phyloP scores from a whole-genome alignment of 2,888 invertebrate genomes.

The Andrena chrysosceles region DNA sequence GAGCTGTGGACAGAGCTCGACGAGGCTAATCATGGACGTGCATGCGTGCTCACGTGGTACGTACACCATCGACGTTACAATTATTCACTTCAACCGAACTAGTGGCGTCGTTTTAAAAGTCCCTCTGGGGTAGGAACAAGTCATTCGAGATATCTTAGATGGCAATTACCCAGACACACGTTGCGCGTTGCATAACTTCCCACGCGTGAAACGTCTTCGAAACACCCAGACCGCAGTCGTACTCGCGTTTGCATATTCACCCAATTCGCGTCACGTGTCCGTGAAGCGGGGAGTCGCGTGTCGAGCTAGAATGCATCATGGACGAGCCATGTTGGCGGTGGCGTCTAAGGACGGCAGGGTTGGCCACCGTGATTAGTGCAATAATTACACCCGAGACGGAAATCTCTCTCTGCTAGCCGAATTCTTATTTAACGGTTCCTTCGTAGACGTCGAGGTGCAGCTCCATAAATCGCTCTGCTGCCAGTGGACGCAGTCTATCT shows the following conservation, averaged over 20 bases:
- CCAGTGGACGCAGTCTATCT: slow-evolving; percentile 7
- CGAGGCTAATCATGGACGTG: slow-evolving; percentile 30
- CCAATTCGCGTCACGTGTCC: slow-evolving; percentile 33
- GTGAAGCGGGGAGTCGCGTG: slow-evolving; percentile 21
- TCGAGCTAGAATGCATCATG: slow-evolving; percentile 34
- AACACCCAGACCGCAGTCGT: neutral
- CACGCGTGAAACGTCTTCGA: neutral
- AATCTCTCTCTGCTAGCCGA: slow-evolving; percentile 30
- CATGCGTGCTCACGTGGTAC: neutral
- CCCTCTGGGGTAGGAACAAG: neutral
- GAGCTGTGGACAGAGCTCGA: slow-evolving; percentile 21
- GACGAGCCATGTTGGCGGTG: slow-evolving; percentile 8
- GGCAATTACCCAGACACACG: too few relatives aligned
- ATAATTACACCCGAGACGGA: slow-evolving; percentile 63
- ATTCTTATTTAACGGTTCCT: slow-evolving; percentile 48
- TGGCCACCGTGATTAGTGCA: slow-evolving; percentile 77
- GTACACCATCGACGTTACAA: neutral
- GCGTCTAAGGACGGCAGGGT: slow-evolving; percentile 65
- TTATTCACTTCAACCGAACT: neutral
- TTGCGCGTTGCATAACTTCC: too few relatives aligned
- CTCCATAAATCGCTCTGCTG: neutral
- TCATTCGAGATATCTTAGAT: too few relatives aligned
- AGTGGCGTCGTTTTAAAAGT: neutral
- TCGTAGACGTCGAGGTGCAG: neutral
- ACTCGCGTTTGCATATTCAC: slow-evolving; percentile 17